Evolutionary conservation across 2,888 invertebrate species (phyloP), one percentile per base, ranked within the genome.

Genomic region (Chrysolina haemoptera): DNA sequence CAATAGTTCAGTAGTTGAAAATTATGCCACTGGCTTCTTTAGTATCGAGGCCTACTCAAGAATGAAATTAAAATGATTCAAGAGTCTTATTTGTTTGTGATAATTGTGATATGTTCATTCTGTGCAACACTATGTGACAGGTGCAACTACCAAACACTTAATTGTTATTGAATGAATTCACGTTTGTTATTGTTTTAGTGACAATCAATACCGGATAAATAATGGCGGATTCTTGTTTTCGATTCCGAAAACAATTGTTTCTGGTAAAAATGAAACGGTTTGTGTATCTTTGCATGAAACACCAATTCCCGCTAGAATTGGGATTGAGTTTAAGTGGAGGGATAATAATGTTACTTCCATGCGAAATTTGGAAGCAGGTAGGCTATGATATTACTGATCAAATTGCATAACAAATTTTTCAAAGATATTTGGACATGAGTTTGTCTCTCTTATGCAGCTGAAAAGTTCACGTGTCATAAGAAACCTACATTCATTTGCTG

Each of bases 191-290:
- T 20, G 40, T 75, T 71, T 35, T 62, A 75, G 69, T 65, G 62
- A 69, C 40, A 74, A 74, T 46, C 74, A 74, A 27, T 74, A 69
- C 43, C 20, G 53, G 16, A 40, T 65, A 62, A 77, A 77, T 43
- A 80, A 82, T 62, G 79, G 83, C 0, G 85, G 86, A 53, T 88
- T 85, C 78, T 65, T 88, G 14, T 85, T 87, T 73, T 82, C 85
- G 14, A 82, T 85, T 78, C 86, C 87, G n/a, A 86, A 84, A 74
- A 81, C 84, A 10, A 75, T 88, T 9, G 76, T 84, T 62, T 81
- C 86, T 18, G 87, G 87, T 3, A 81, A 80, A 79, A 86, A 86
- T 74, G 87, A 87, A 79, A 84, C 85, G 10, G 86, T 86, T 11
- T 88, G 88, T 79, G 67, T 87, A 27, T 85, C 86, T 18, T 67